Conservation (phyloP, 2,797 vertebrate genomes). For the Enteromius argenteus region DNA sequence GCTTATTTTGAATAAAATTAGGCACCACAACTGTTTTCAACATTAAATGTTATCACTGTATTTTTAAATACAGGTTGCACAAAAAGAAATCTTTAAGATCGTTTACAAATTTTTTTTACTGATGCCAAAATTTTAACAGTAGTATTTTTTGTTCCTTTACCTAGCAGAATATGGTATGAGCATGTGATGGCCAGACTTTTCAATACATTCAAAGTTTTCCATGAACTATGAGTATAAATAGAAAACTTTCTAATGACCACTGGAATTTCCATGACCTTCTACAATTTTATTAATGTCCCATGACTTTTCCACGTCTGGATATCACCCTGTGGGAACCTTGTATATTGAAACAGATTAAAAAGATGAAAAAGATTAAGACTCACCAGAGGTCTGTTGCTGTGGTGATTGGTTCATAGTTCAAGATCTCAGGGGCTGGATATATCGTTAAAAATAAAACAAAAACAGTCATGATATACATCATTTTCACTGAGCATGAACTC, state of each 20-base stretch:
- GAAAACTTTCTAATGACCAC: slow-evolving; percentile 2
- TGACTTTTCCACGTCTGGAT: slow-evolving; percentile 52
- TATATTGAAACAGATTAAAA: too few species aligned
- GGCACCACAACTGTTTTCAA: background rate
- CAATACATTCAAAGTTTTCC: background rate
- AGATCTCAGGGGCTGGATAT: slow-evolving; percentile 90
- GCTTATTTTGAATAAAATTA: background rate
- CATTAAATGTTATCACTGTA: background rate
- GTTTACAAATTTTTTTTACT: too few species aligned
- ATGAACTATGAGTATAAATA: background rate
- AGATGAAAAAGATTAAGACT: slow-evolving; percentile 65
- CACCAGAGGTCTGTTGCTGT: slow-evolving; percentile 96
- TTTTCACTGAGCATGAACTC: background rate
- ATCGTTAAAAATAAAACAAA: background rate
- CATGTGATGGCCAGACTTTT: background rate
- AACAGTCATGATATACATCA: slow-evolving; percentile 7
- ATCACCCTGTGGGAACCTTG: background rate
- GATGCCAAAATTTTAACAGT: background rate
- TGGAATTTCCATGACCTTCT: background rate
- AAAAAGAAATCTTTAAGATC: background rate
- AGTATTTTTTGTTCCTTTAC: background rate
- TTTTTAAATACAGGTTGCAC: background rate
- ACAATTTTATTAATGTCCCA: background rate
- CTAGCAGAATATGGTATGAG: background rate
- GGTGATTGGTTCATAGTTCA: slow-evolving; percentile 97